phyloP scores from a whole-genome alignment of 2,113 vertebrate species.

The Apistogramma diplotaenia region DNA sequence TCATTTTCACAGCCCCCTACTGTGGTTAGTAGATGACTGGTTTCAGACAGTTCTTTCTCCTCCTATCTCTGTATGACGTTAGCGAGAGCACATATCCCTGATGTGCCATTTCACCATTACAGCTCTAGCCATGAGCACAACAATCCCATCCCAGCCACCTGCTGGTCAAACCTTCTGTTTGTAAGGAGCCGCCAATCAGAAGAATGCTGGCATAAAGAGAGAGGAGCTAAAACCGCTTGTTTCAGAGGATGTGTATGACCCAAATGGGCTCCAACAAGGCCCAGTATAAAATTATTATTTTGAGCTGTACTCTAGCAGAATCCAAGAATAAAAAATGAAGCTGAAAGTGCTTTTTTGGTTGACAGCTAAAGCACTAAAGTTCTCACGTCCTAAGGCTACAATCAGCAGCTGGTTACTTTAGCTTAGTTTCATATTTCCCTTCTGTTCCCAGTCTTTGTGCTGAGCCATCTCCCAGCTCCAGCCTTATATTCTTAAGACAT shows the following conservation, averaged over 20 bases:
- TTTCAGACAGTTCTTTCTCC: no score
- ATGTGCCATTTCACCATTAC: not conserved
- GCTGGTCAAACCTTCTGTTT: not conserved
- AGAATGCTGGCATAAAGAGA: not conserved
- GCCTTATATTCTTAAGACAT: not conserved
- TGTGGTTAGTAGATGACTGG: not conserved
- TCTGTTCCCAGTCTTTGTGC: not conserved
- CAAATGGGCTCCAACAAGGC: not conserved
- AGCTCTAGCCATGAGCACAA: not conserved
- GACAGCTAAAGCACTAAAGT: not conserved
- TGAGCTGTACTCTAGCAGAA: not conserved
- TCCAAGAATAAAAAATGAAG: not conserved
- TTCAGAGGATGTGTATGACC: not conserved
- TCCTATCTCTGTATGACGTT: no score
- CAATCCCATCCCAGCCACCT: not conserved
- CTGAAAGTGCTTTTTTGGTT: not conserved
- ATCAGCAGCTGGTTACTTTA: not conserved
- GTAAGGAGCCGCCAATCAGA: not conserved
- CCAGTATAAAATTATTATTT: not conserved
- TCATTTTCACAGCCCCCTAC: not conserved
- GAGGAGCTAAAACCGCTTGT: not conserved
- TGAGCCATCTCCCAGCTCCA: not conserved
- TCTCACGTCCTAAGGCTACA: not conserved
- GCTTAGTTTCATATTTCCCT: not conserved
- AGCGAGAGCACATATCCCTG: not conserved